Percentiles rank a stretch among this genome's conserved stretches.
phyloP scores from a whole-genome alignment of 2,888 invertebrate species.

The Caenorhabditis imperialis region DNA sequence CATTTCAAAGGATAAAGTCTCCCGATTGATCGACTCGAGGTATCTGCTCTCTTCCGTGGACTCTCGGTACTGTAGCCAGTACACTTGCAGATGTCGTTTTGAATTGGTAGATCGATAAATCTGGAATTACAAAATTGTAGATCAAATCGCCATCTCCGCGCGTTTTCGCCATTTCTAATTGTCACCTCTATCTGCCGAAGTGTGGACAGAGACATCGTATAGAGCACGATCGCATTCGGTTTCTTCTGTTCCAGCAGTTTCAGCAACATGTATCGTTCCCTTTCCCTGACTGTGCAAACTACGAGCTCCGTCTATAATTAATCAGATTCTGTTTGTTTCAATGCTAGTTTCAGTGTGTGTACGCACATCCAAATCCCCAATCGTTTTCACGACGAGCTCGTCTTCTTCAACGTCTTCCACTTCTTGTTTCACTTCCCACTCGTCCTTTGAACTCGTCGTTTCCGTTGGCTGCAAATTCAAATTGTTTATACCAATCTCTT shows the following conservation, averaged over 20 bases:
- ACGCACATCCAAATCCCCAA: slow-evolving; percentile 40
- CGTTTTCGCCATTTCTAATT: no score
- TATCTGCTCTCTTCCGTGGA: slow-evolving; percentile 95
- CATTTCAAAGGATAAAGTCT: slow-evolving; percentile 93
- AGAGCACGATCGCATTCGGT: slow-evolving; percentile 90
- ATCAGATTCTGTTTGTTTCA: background rate
- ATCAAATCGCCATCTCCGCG: no score
- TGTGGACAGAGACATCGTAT: slow-evolving; percentile 89
- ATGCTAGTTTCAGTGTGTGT: background rate
- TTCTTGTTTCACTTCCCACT: slow-evolving; percentile 35
- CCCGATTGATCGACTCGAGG: slow-evolving; percentile 83
- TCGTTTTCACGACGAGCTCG: slow-evolving; percentile 18
- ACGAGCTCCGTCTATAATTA: slow-evolving; percentile 48
- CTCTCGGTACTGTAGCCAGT: slow-evolving; percentile 90
- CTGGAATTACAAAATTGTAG: slow-evolving; percentile 79
- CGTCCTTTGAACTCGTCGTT: slow-evolving; percentile 9
- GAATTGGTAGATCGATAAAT: slow-evolving; percentile 82
- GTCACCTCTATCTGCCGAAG: slow-evolving; percentile 90
- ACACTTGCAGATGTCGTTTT: slow-evolving; percentile 82
- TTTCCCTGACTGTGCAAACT: slow-evolving; percentile 48
- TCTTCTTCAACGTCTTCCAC: slow-evolving; percentile 37
- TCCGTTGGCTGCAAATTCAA: slow-evolving; percentile 8
- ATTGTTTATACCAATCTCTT: slow-evolving; percentile 21
- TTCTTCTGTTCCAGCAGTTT: slow-evolving; percentile 73
- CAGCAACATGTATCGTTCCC: slow-evolving; percentile 81